Evolutionary conservation across 2,797 vertebrate genomes (phyloP), one percentile per base, ranked within the genome.

Genomic region (Clarias platycephalus): DNA sequence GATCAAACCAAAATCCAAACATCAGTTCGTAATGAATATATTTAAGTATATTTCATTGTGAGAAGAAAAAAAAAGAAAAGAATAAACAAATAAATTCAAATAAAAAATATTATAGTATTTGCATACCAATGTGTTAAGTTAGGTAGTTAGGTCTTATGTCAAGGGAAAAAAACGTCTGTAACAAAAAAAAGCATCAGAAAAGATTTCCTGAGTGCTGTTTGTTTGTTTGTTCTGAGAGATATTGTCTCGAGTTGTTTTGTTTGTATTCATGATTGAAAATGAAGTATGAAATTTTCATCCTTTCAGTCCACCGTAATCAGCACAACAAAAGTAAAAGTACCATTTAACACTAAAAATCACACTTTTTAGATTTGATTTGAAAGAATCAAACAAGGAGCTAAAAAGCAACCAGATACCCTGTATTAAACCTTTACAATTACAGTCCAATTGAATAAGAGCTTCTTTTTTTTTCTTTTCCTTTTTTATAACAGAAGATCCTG

Each of bases 371-470:
- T 96, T 96, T 95, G 95, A 96, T 94, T 96, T 94, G 34, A 68
- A 86, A 63, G 94, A 95, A 95, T 88, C 79, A 78, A 84, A 82
- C 18, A 34, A 49, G 15, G 95, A 92, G 93, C 92, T 60, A 88
- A 89, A 31, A 93, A 95, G 44, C 95, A 97, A 96, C 76, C 95
- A 94, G 93, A 95, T 98, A 99, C 98, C 98, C 97, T 99, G 97
- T 99, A 96, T 96, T 93, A 91, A 92, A 94, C 94, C 94, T 93
- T 92, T 86, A 90, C 85, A 90, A 90, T 92, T 91, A 93, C 89
- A 92, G 90, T 93, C 90, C 89, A 87, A 93, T 92, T 91, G 91
- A 92, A 94, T 90, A 95, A 79, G 90, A 96, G 95, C 94, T 96
- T 94, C 94, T 74, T 84, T 68, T 28, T 12, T 24, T 60, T n/a